Evolutionary conservation across 2,113 vertebrate genomes (phyloP), one percentile per base, ranked within the genome.

Genomic region (Chlamydotis undulata): DNA sequence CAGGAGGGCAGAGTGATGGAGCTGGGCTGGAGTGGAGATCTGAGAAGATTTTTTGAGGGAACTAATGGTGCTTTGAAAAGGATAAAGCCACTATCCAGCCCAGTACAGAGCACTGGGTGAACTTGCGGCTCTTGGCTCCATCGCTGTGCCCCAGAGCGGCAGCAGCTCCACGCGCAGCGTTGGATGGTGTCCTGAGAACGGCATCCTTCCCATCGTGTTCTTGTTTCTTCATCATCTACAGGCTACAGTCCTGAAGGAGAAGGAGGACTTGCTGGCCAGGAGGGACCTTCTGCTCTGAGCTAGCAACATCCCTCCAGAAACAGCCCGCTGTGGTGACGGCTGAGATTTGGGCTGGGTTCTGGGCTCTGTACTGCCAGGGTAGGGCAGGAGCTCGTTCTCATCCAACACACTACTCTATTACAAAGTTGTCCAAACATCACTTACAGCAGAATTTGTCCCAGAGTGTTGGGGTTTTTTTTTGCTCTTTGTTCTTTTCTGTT

Each of bases 401-500:
- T 83, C 56, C 1, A 0, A 64, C 64, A 39, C 49, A 7, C 41
- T 84, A 39, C 86, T 81, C 68, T 71, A 6, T 59, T 37, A 29
- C 16, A 71, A 59, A 81, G 68, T 56, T 79, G 64, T 89, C 88
- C 88, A 89, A 93, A 90, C 78, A 78, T 31, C 88, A 89, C 60
- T 90, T 67, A 60, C 7, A 92, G 85, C 75, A 81, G 68, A 49
- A 78, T 78, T 87, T 89, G 80, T 92, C 93, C 76, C 86, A 50
- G 64, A 90, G 86, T 81, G 69, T 39, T 39, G 39, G 39, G 39
- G 10, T n/a, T 7, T n/a, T 43, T 83, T 95, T 63, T 52, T 55
- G 25, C 45, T 90, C 79, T 95, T 94, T 96, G 90, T 94, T 96
- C 92, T 93, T 89, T 75, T 93, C 83, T 86, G 68, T 96, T 97